Percentiles rank a stretch among this genome's conserved stretches.
These are phyloP conservation scores for Chrysochloris asiatica DNA, from an alignment of 2,113 vertebrate genomes.

Conservation along the genomic window DNA sequence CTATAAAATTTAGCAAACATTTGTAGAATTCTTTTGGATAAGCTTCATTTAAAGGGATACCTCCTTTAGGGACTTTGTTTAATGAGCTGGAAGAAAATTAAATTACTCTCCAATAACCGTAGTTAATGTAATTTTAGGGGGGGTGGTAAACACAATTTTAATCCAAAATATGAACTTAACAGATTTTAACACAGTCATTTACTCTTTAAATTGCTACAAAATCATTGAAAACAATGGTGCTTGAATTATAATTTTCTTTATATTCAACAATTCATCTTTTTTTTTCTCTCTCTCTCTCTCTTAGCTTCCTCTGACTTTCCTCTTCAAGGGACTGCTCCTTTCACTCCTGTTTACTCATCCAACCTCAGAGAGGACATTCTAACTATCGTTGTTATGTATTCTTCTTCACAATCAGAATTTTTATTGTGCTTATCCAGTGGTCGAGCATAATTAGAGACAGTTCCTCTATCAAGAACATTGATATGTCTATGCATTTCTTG, in stretches of 20 bases:
- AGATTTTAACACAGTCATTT: fast-evolving
- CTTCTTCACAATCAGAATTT: fast-evolving
- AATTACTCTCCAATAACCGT: neutral
- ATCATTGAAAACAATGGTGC: fast-evolving
- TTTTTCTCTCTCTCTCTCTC: neutral
- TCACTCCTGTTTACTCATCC: fast-evolving
- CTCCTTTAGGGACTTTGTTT: neutral
- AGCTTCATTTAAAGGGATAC: neutral
- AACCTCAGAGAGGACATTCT: neutral
- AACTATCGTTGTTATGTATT: fast-evolving
- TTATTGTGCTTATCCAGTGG: fast-evolving
- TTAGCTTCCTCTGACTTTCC: too few relatives aligned
- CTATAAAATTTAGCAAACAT: neutral
- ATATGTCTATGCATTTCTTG: fast-evolving
- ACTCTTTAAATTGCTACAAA: fast-evolving
- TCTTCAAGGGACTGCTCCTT: neutral
- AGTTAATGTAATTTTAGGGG: neutral
- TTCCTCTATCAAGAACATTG: fast-evolving
- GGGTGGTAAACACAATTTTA: neutral
- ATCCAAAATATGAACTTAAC: fast-evolving
- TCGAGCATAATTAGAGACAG: neutral
- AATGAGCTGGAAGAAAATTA: neutral
- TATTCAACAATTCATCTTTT: too few relatives aligned
- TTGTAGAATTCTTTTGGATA: neutral
- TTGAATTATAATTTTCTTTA: too few relatives aligned